Evolutionary conservation across 2,888 invertebrate genomes (phyloP), one percentile per base, ranked within the genome.

Genomic region (Caenorhabditis zanzibari): DNA sequence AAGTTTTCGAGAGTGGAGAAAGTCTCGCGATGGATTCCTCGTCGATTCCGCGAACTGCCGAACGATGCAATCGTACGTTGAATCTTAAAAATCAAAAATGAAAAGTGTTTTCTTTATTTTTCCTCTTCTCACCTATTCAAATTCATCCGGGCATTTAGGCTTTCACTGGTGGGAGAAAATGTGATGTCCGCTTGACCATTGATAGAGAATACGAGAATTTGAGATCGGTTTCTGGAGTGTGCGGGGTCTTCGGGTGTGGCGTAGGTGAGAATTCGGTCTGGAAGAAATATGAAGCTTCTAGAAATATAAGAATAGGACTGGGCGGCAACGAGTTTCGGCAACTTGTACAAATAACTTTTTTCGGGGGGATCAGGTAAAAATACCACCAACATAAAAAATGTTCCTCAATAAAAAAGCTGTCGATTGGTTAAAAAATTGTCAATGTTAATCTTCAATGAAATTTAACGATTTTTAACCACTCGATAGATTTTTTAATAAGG

Each of bases 1-100:
- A 91, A 1, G 89, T 90, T 66, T 91, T 91, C 5, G 91, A 90
- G 58, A 92, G 80, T 0, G 92, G 92, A 2, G 92, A 89, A n/a
- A 92, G 84, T 44, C 89, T 84, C 10, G 87, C 86, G 9, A 92
- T 90, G 7, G 88, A 85, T 5, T 84, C 76, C 16, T 91, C 91
- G 56, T 90, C 88, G 38, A 91, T 87, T 32, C 86, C 88, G n/a
- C 83, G 86, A 19, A 91, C 85, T 16, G 89, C 86, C 24, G 89
- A 86, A 26, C 91, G 88, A 77, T 91, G 91, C 26, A 91, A 81
- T 52, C 90, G 85, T 10, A 91, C 89, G 28, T 73, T 82, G 61
- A 89, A 71, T 82, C 86, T 88, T 52, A 22, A 77, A 52, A 52
- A 35, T 32, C 35, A 41, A 22, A 61, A 52, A 26, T 49, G 38